Base-by-base conservation (phyloP, 2,113 vertebrate species). In the Lophotis ruficrista region DNA sequence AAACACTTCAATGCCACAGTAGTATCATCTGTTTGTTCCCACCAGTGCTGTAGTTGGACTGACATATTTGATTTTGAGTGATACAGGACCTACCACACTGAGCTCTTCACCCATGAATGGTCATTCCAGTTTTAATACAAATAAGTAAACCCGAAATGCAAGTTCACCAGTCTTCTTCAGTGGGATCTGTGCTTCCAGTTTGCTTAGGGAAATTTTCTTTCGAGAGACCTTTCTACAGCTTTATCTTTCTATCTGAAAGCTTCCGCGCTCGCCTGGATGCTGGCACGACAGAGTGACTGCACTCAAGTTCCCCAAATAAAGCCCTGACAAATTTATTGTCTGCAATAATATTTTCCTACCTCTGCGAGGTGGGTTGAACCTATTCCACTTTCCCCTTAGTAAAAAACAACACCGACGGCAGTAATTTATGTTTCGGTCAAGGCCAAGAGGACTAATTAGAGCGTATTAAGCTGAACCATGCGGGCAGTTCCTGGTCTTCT, bases 271-370 rank as follows among this genome's bases (percentile, higher is more conserved):
- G 72, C 86, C 54, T 76, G 89, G 95, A 82, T 76, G 87, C 94
- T 96, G 94, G 94, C 93, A 97, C 41, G 65, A 89, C 95, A 94
- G 50, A 92, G 54, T 37, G 89, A 85, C 96, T 82, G 93, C n/a
- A 11, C 89, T 96, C 45, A 19, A 95, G 95, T 87, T 95, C 89
- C 89, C 89, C 95, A 96, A 87, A 96, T 94, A 96, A 95, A 96
- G 58, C 33, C 87, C 81, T 96, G 96, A 96, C 96, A 96, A 96
- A 94, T 97, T 96, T 96, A 96, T 93, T 96, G 93, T 96, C 94
- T 96, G 89, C 87, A 97, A 96, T 97, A 97, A 97, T 96, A 96
- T 97, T 97, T 97, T 97, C 93, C 95, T 96, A 95, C 95, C 95
- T 96, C 95, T 85, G 89, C 69, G 96, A 96, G 96, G 93, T 94